Conservation (phyloP, 2,113 vertebrate genomes). For the Scomber japonicus region DNA sequence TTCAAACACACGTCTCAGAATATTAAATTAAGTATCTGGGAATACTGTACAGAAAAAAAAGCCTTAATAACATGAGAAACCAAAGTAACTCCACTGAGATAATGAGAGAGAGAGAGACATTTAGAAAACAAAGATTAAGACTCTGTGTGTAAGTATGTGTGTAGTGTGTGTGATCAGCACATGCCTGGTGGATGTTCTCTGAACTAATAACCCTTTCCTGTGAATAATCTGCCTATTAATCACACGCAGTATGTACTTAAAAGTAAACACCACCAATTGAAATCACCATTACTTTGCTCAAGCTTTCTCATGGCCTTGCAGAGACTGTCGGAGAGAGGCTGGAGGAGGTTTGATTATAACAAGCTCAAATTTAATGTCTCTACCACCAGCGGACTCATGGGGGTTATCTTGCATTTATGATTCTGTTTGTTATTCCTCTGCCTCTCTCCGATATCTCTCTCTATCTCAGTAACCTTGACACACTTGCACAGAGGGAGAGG, state of each 20-base stretch:
- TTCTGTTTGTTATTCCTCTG: conserved; percentile 74
- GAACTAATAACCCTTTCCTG: conserved; percentile 47
- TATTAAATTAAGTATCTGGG: conserved; percentile 10
- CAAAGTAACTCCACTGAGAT: conserved; percentile 7
- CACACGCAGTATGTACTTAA: conserved; percentile 37
- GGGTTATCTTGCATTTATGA: conserved; percentile 62
- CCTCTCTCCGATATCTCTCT: conserved; percentile 29
- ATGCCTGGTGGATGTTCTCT: conserved; percentile 34
- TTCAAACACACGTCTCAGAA: conserved; percentile 12
- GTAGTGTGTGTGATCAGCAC: conserved; percentile 41
- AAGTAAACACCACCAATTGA: conserved; percentile 24
- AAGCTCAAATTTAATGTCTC: conserved; percentile 58
- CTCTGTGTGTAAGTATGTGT: background rate
- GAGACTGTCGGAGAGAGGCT: conserved; percentile 35
- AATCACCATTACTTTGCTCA: background rate
- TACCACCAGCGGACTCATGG: conserved; percentile 39
- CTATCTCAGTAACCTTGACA: conserved; percentile 68
- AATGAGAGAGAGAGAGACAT: conserved; percentile 29
- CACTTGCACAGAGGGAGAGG: conserved; percentile 30
- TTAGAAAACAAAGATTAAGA: conserved; percentile 20
- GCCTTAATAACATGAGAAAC: conserved; percentile 10
- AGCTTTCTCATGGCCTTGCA: conserved; percentile 30
- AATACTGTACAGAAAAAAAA: conserved; percentile 3
- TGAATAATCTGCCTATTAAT: conserved; percentile 61
- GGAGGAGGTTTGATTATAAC: conserved; percentile 52